Evolutionary conservation across 2,113 vertebrate genomes (phyloP).

Genomic region (Cavia aperea): DNA sequence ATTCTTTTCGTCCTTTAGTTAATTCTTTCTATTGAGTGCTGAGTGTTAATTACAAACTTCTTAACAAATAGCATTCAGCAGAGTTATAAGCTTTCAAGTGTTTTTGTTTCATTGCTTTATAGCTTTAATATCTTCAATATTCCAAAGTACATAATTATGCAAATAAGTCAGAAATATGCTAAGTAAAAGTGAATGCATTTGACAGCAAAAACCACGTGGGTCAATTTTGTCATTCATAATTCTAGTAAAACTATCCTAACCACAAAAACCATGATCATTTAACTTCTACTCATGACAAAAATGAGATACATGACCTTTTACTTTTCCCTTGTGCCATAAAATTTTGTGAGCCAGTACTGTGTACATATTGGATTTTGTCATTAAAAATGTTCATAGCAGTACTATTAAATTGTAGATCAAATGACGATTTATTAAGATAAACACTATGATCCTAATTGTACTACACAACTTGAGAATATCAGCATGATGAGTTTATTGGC

Average conservation of each 20-base stretch:
- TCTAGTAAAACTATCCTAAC: background rate
- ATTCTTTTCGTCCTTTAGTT: background rate
- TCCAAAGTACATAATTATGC: background rate
- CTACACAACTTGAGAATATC: background rate
- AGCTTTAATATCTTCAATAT: background rate
- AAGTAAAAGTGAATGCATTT: background rate
- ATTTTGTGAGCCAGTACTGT: background rate
- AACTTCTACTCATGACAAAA: background rate
- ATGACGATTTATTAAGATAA: background rate
- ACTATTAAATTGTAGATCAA: background rate
- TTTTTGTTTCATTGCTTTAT: background rate
- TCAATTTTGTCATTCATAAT: background rate
- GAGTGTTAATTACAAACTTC: background rate
- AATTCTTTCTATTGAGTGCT: background rate
- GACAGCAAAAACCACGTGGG: constrained; percentile 5
- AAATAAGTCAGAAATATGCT: constrained; percentile 12
- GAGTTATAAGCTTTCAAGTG: background rate
- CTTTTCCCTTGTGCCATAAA: background rate
- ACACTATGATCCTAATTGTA: background rate
- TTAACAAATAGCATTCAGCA: background rate
- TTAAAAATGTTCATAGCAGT: background rate
- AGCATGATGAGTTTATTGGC: background rate
- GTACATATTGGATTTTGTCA: background rate
- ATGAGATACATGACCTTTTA: background rate
- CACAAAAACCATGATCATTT: background rate